Conservation (phyloP, 2,113 vertebrate species). For the Gasterosteus nipponicus region DNA sequence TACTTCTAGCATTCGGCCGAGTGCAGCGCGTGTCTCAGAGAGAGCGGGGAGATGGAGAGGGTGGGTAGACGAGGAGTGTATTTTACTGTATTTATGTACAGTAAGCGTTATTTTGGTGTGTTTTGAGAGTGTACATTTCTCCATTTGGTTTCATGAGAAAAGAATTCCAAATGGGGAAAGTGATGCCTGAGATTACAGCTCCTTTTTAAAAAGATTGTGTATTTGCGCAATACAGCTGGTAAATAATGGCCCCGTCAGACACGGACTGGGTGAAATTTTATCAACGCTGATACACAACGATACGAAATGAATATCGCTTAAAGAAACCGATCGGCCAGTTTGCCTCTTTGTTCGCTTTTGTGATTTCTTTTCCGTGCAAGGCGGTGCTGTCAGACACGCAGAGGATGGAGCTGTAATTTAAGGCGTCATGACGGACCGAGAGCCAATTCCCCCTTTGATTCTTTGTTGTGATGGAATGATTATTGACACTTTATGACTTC, state of each 20-base stretch:
- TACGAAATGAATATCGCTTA: conserved; percentile 3
- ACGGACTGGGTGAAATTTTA: conserved; percentile 7
- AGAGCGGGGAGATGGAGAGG: conserved; percentile 41
- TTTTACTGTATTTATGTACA: conserved; percentile 58
- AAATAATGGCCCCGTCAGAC: neutral
- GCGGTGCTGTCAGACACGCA: neutral
- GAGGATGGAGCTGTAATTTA: conserved; percentile 48
- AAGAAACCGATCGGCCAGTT: neutral
- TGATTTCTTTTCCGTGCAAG: conserved; percentile 17
- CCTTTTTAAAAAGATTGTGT: conserved; percentile 20
- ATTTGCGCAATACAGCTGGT: neutral
- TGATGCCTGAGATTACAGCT: conserved; percentile 27
- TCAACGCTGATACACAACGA: neutral
- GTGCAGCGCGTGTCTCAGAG: conserved; percentile 35
- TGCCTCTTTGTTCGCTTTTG: neutral
- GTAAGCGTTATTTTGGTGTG: conserved; percentile 45
- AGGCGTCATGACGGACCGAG: conserved; percentile 12
- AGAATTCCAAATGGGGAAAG: conserved; percentile 6
- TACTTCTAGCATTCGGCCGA: conserved; percentile 82
- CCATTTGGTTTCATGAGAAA: conserved; percentile 38
- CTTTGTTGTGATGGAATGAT: conserved; percentile 37
- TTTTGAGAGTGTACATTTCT: conserved; percentile 50
- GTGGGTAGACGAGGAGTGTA: conserved; percentile 45
- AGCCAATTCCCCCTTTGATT: conserved; percentile 27
- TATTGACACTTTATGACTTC: conserved; percentile 44